Percentiles rank a stretch among this genome's conserved stretches.
phyloP scores from a whole-genome alignment of 2,797 vertebrate species.

The Acanthopagrus latus region DNA sequence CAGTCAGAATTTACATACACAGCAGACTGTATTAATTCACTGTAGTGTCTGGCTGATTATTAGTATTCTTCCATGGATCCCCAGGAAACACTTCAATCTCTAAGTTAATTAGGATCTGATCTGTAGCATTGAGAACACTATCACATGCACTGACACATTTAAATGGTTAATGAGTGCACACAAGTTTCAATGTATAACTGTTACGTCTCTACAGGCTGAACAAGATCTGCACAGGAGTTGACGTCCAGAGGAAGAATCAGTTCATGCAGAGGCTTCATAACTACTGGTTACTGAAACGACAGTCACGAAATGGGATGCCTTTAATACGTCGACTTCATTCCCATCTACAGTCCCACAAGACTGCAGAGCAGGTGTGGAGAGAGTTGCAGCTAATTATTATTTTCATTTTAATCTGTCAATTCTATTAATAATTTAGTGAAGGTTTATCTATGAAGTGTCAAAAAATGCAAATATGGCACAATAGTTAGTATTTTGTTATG shows the following conservation, averaged over 20 bases:
- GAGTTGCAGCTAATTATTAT: background rate
- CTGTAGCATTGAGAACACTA: background rate
- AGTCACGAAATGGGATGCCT: conserved; percentile 96
- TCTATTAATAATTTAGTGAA: too few species aligned
- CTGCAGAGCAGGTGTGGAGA: conserved; percentile 89
- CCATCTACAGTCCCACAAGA: conserved; percentile 93
- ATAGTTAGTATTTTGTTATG: background rate
- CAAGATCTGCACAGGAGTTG: conserved; percentile 96
- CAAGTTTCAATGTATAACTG: background rate
- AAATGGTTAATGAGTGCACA: background rate
- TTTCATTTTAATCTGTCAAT: too few species aligned
- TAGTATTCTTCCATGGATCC: background rate
- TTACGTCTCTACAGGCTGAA: conserved; percentile 88
- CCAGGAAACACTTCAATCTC: conserved; percentile 3
- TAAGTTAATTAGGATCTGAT: conserved; percentile 8
- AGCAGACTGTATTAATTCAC: background rate
- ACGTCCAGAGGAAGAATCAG: conserved; percentile 96
- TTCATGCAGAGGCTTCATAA: conserved; percentile 99
- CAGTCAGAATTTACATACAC: conserved; percentile 16
- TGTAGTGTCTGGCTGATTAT: background rate
- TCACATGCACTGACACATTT: background rate
- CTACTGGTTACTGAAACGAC: conserved; percentile 98
- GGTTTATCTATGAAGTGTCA: too few species aligned
- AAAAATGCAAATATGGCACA: background rate
- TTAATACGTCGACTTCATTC: conserved; percentile 96